These are phyloP conservation scores for Deroplatys truncata DNA, from an alignment of 2,888 invertebrate species.

Conservation along the genomic window DNA sequence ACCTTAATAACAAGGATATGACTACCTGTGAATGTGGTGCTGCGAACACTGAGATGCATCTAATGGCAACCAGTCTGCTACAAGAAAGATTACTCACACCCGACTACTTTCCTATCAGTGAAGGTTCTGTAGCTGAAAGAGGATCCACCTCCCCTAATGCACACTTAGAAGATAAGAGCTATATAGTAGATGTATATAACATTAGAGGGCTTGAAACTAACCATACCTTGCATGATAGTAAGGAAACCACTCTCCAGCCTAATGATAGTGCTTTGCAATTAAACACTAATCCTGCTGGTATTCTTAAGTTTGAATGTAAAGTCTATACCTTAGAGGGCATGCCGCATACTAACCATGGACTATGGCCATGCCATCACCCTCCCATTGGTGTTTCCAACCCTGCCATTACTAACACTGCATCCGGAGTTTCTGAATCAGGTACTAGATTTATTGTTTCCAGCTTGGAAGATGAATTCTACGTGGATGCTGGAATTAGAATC, in stretches of 20 bases:
- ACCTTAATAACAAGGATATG: neutral
- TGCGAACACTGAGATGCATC: neutral
- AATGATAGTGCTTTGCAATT: neutral
- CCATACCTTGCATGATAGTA: neutral
- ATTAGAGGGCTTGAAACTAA: neutral
- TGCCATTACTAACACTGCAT: neutral
- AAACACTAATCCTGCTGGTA: neutral
- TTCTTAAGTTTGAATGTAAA: neutral
- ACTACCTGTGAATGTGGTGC: neutral
- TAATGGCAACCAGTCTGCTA: neutral
- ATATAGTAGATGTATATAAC: neutral
- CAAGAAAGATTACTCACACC: neutral
- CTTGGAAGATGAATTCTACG: slow-evolving; percentile 23
- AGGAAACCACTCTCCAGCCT: neutral
- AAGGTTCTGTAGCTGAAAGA: neutral
- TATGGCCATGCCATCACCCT: neutral
- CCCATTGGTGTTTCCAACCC: neutral
- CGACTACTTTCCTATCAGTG: neutral
- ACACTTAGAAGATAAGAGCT: neutral
- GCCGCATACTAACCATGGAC: neutral
- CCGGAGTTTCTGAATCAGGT: neutral
- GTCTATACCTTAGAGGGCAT: neutral
- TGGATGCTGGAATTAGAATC: slow-evolving; percentile 24
- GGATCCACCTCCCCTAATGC: neutral
- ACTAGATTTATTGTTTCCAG: slow-evolving; percentile 22